Evolutionary conservation across 2,797 vertebrate genomes (phyloP).

Genomic region (Crenichthys baileyi): DNA sequence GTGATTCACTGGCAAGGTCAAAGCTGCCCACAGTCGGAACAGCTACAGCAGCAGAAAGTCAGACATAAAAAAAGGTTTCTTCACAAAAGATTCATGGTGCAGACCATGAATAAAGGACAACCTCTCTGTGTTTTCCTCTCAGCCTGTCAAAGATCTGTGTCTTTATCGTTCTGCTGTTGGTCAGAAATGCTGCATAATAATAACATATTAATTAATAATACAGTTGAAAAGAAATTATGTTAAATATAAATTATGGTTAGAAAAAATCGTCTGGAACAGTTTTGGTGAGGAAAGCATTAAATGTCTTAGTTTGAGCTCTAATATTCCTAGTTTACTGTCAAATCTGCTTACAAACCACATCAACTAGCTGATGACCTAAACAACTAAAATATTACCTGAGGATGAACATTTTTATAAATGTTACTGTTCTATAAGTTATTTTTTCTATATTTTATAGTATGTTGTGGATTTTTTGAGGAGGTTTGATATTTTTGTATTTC

Average conservation of each 20-base stretch:
- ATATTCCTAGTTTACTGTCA: no score
- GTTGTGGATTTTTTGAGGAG: no score
- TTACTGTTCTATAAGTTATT: no score
- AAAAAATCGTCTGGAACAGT: no score
- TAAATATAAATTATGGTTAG: background rate
- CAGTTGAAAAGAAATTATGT: background rate
- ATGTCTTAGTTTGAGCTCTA: no score
- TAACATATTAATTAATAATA: no score
- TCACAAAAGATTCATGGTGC: conserved; percentile 5
- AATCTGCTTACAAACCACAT: background rate
- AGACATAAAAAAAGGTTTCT: background rate
- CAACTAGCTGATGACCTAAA: background rate
- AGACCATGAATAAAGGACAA: background rate
- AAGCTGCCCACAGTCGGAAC: conserved; percentile 17
- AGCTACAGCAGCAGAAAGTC: conserved; percentile 30
- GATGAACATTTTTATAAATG: background rate
- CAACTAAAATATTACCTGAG: background rate
- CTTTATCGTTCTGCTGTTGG: background rate
- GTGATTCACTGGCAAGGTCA: conserved; percentile 46
- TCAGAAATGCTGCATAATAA: background rate
- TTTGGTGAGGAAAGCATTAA: no score
- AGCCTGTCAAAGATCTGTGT: background rate
- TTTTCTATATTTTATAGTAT: no score
- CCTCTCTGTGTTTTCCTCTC: background rate
- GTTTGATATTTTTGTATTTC: no score